Evolutionary conservation across 2,113 vertebrate species (phyloP).

Genomic region (Antechinus stuartii): DNA sequence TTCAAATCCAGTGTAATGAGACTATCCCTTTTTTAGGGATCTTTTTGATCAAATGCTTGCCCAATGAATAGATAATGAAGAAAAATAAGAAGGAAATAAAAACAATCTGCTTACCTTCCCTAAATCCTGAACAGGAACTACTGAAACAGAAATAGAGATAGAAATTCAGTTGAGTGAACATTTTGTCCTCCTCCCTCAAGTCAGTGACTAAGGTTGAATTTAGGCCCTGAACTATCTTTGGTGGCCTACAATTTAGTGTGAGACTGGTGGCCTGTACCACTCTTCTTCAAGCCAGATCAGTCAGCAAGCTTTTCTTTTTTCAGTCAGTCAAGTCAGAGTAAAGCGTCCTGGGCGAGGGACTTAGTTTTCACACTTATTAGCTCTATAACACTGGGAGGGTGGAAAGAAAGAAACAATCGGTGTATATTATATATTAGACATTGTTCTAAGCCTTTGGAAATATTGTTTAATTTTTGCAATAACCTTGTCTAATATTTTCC

Average conservation of each 20-base stretch:
- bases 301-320: not conserved
- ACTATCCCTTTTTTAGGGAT: not conserved
- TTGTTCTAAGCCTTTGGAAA: not conserved
- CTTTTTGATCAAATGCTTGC: not conserved
- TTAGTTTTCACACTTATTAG: not conserved
- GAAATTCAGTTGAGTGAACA: not conserved
- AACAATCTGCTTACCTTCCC: not conserved
- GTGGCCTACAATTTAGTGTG: not conserved
- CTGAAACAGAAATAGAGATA: not conserved
- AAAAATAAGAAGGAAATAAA: not conserved
- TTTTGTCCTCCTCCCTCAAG: not conserved
- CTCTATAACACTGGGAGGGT: not conserved
- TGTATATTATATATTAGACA: not conserved
- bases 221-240: not conserved
- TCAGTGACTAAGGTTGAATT: not conserved
- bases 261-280: not conserved
- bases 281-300: not conserved
- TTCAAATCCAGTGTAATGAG: not conserved
- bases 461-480: not conserved
- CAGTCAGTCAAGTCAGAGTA: not conserved
- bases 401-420: not conserved
- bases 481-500: too few species aligned
- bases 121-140: not conserved
- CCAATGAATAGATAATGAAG: not conserved
- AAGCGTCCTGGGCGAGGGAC: not conserved